Evolutionary conservation across 2,888 invertebrate species (phyloP).

Genomic region (Eumacrocentrus americanus): DNA sequence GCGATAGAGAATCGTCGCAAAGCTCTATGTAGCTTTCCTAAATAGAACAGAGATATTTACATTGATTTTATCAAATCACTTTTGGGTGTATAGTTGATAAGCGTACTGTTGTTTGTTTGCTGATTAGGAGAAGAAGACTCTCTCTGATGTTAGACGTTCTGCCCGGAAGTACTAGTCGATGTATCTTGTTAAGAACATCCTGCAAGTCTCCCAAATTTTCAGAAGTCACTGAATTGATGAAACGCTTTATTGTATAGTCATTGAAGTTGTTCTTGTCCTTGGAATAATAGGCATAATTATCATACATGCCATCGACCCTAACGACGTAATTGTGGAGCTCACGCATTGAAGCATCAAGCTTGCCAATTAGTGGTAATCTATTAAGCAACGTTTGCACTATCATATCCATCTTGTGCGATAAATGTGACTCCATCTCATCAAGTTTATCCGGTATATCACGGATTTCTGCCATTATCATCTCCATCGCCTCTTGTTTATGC

Average conservation of each 20-base stretch:
- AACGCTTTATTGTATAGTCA: background rate
- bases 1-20: background rate
- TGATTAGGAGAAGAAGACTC: background rate
- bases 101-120: background rate
- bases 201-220: background rate
- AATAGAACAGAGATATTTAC: too few relatives aligned
- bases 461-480: background rate
- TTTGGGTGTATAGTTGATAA: background rate
- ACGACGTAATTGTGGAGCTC: slow-evolving; percentile 3
- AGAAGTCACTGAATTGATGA: background rate
- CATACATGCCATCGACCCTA: background rate
- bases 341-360: background rate
- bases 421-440: background rate
- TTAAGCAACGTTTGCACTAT: background rate
- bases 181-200: background rate
- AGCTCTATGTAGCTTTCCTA: background rate
- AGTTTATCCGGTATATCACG: background rate
- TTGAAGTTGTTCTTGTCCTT: background rate
- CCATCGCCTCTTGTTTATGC: background rate
- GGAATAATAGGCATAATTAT: background rate
- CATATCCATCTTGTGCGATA: background rate
- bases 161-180: background rate
- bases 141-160: background rate
- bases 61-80: too few relatives aligned
- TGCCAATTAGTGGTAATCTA: background rate